A percentile compares a stretch with the other conserved stretches of the same genome.
Conservation (phyloP, 2,888 invertebrate genomes). For the Silvanus unidentatus region DNA sequence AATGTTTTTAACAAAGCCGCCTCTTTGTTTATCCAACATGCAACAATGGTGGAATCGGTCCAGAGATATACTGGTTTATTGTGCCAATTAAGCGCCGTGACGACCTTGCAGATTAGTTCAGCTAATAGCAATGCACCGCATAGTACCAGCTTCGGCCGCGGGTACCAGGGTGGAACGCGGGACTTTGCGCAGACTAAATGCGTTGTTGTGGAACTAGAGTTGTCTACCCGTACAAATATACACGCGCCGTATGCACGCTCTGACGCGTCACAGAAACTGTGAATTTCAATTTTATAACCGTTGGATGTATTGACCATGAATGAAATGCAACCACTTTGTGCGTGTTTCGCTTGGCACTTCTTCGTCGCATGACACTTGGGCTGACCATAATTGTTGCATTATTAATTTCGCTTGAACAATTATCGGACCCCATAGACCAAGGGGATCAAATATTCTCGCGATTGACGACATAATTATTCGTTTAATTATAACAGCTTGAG, state of each 20-base stretch:
- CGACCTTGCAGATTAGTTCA: not conserved
- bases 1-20: not conserved
- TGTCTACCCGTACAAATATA: no score
- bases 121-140: not conserved
- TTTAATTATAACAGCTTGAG: not conserved
- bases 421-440: not conserved
- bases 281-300: not conserved
- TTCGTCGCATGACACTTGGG: slow-evolving; percentile 1
- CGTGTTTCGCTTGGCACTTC: not conserved
- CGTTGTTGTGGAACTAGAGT: not conserved
- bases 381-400: slow-evolving; percentile 6
- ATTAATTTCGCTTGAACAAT: slow-evolving; percentile 5
- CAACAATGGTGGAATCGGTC: not conserved
- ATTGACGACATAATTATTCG: slow-evolving; percentile 1
- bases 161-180: not conserved
- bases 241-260: not conserved
- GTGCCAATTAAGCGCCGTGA: not conserved
- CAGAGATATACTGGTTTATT: not conserved
- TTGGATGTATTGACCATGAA: no score
- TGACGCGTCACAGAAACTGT: not conserved
- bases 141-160: not conserved
- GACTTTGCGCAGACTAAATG: not conserved
- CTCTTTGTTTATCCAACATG: not conserved
- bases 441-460: slow-evolving; percentile 4
- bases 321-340: no score